Conservation (phyloP, 2,888 invertebrate species). For the Platerodrilus igneus region DNA sequence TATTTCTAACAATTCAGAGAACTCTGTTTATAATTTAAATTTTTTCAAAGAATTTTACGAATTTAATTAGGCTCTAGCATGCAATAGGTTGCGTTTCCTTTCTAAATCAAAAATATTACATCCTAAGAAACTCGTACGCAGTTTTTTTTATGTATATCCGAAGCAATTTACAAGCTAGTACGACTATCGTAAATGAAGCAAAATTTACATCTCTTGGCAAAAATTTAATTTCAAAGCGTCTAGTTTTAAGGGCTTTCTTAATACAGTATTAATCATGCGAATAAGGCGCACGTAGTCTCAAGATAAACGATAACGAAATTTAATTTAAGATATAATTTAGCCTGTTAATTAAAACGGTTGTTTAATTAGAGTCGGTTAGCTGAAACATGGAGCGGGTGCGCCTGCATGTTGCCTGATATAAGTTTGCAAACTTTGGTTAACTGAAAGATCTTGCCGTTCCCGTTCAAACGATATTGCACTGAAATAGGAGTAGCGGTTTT, state of each 20-base stretch:
- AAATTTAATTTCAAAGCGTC: constrained; percentile 4
- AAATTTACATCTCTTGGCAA: too few species aligned
- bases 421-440: constrained; percentile 44
- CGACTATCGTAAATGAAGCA: too few species aligned
- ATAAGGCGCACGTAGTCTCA: constrained; percentile 20
- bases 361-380: constrained; percentile 49
- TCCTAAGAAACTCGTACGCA: too few species aligned
- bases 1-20: too few species aligned
- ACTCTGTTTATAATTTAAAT: too few species aligned
- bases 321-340: constrained; percentile 51
- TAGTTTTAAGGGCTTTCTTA: constrained; percentile 19
- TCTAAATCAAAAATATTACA: too few species aligned
- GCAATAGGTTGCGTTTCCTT: too few species aligned
- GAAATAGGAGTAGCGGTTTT: constrained; percentile 34
- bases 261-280: constrained; percentile 22
- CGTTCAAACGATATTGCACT: constrained; percentile 34
- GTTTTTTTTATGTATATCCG: too few species aligned
- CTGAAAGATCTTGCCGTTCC: constrained; percentile 40
- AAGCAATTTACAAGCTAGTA: too few species aligned
- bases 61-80: too few species aligned
- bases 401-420: constrained; percentile 46
- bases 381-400: constrained; percentile 44
- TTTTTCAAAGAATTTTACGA: too few species aligned
- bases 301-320: constrained; percentile 48
- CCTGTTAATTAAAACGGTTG: constrained; percentile 52